Evolutionary conservation across 2,113 vertebrate species (phyloP), one percentile per base, ranked within the genome.

Genomic region (Crotophaga sulcirostris): DNA sequence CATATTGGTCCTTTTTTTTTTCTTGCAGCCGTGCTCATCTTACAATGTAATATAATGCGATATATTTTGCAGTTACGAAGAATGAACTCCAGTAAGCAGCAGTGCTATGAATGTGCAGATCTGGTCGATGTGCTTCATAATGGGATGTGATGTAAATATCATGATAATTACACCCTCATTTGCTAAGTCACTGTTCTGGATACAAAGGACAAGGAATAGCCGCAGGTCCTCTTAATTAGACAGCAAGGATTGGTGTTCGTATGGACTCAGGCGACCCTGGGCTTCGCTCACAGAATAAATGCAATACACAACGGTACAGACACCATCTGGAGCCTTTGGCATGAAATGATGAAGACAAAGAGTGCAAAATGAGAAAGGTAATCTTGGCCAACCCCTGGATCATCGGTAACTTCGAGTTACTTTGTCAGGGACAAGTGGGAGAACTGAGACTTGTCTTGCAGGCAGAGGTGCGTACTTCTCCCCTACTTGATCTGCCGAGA

Each of bases 251-350:
- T 9, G 40, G 72, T 93, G 90, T 89, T 94, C 2, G 0, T 70
- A 45, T 7, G 72, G 90, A 96, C 82, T 91, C 87, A 69, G 34
- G 74, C 40, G 13, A 95, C 92, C 84, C 92, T 49, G 75, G 74
- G 72, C 89, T 80, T 72, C 0, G 0, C 89, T 89, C 49, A 40
- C 81, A 62, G 75, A 94, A 94, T 87, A 88, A 93, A 92, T 78
- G 87, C 70, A 94, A 92, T 85, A 63, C 91, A 91, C 95, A 75
- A 28, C 0, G 3, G 84, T 67, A 60, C 80, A 86, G 87, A 47
- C 78, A 78, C 95, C 96, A 97, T 96, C 97, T 97, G 97, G 93
- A 93, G 91, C 80, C 84, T 77, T 87, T 94, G 95, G 93, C 86
- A 83, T 3, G 17, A 81, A 75, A 66, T 2, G 5, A 18, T 40